Conservation (phyloP, 2,113 vertebrate genomes). For the Chaetura pelagica region DNA sequence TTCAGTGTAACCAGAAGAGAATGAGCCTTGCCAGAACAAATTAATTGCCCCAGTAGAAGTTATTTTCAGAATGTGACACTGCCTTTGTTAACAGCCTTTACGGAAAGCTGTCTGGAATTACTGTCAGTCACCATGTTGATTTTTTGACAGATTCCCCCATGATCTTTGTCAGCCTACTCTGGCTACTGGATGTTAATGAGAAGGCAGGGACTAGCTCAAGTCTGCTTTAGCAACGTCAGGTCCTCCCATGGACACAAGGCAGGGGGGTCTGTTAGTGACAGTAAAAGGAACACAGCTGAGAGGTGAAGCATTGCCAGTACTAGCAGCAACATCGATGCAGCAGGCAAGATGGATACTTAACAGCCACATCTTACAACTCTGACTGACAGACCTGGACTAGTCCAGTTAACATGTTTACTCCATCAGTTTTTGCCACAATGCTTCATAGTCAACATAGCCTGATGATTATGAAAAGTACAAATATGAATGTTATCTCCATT, state of each 20-base stretch:
- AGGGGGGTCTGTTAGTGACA: neutral
- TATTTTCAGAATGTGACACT: neutral
- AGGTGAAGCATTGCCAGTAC: neutral
- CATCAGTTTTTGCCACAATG: neutral
- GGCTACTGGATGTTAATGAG: neutral
- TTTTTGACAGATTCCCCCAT: conserved; percentile 34
- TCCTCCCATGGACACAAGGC: neutral
- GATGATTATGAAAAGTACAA: neutral
- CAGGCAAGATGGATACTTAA: neutral
- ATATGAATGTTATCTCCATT: neutral
- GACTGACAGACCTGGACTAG: neutral
- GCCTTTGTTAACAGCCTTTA: conserved; percentile 31
- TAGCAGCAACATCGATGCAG: neutral
- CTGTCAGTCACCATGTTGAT: conserved; percentile 11
- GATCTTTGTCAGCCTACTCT: neutral
- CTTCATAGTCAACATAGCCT: neutral
- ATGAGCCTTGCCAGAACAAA: neutral
- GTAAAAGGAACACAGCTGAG: neutral
- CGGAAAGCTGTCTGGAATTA: neutral
- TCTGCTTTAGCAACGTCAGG: neutral
- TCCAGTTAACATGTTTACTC: neutral
- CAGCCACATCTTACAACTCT: neutral
- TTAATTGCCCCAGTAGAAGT: conserved; percentile 25
- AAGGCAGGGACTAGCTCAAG: neutral
- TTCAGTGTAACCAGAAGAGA: neutral